These are phyloP conservation scores for Mechanitis mazaeus DNA, from an alignment of 2,888 invertebrate species.

Conservation along the genomic window DNA sequence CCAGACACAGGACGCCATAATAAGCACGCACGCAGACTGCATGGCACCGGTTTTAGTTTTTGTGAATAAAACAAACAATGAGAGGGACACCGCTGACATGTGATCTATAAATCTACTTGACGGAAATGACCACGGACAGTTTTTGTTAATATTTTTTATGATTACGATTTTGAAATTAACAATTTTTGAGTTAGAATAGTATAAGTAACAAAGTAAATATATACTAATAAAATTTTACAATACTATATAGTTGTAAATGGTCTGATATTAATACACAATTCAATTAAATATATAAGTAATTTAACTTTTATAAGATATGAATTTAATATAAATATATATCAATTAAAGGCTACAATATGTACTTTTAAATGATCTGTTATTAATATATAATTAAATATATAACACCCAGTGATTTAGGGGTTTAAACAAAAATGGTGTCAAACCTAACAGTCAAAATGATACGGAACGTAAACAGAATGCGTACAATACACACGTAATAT, in stretches of 20 bases:
- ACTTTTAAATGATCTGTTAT: too few species aligned
- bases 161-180: neutral
- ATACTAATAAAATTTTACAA: too few species aligned
- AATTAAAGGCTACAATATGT: too few species aligned
- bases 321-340: too few species aligned
- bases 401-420: too few species aligned
- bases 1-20: slow-evolving; percentile 23
- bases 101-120: slow-evolving; percentile 50
- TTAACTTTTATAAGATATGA: too few species aligned
- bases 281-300: too few species aligned
- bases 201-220: too few species aligned
- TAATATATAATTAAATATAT: too few species aligned
- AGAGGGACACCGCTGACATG: slow-evolving; percentile 38
- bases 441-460: slow-evolving; percentile 62
- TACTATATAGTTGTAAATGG: too few species aligned
- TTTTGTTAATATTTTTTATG: slow-evolving; percentile 7
- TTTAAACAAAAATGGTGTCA: slow-evolving; percentile 56
- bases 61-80: slow-evolving; percentile 37
- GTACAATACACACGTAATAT: slow-evolving; percentile 65
- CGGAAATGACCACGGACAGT: slow-evolving; percentile 52
- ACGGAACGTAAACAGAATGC: slow-evolving; percentile 57
- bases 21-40: slow-evolving; percentile 46
- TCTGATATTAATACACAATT: too few species aligned
- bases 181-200: too few species aligned
- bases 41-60: slow-evolving; percentile 55